Evolutionary conservation across 2,113 vertebrate species (phyloP), one percentile per base, ranked within the genome.

Genomic region (Anoura caudifer): DNA sequence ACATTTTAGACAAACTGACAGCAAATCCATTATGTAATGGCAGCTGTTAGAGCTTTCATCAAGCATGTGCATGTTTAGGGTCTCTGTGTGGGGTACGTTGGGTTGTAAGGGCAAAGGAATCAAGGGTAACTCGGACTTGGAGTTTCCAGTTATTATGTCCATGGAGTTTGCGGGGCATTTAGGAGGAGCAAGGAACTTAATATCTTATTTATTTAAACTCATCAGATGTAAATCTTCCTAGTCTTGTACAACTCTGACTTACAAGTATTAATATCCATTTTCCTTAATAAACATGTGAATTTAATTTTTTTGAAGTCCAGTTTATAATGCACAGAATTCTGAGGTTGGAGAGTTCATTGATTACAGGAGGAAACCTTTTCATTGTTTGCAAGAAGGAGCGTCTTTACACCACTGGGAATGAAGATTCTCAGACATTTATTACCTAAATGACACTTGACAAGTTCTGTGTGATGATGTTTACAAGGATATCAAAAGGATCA

Each of bases 41-140:
- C 54, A 87, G 20, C n/a, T 81, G 31, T 67, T 82, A 92, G 86
- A 89, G 33, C 85, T 91, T 90, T 88, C 54, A 70, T 84, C 56
- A 52, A 22, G 8, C 69, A 2, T 80, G 0, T 84, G 43, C 43
- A 20, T 75, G 47, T 33, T 94, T 89, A 38, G 38, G 89, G 47
- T 86, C 77, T 80, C 12, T 79, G 16, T 41, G 6, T 47, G 20
- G 31, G 67, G 43, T 50, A 77, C 75, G 1, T 3, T 89, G 33
- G 31, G 15, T 43, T 83, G 38, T 41, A 54, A 72, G 14, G 47
- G n/a, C 47, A 84, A 72, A 83, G 76, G 36, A 85, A 70, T 67
- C 0, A 28, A 90, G 19, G 92, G 20, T 38, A 94, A 83, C 8
- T 50, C 9, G 72, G 36, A 73, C 8, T 12, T 38, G 9, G 33